Evolutionary conservation across 1,140 invertebrate genomes (phyloP).

Genomic region (Drosophila bocqueti): DNA sequence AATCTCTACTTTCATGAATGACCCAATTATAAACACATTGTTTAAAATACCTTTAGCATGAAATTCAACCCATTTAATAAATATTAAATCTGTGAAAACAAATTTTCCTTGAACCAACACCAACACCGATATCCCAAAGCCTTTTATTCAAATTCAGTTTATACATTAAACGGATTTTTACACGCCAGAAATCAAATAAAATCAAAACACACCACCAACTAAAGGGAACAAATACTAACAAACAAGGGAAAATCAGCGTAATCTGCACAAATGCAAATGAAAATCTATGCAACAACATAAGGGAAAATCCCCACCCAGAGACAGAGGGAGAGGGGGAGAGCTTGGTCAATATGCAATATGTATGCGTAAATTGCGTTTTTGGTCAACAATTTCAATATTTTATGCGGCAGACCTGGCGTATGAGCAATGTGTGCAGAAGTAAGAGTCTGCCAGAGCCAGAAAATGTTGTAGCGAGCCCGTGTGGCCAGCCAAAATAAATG

Average conservation of each 20-base stretch:
- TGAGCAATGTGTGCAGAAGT: constrained; percentile 32
- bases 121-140: neutral
- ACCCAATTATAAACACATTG: constrained; percentile 15
- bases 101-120: constrained; percentile 7
- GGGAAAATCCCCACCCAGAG: neutral
- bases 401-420: constrained; percentile 46
- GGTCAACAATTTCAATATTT: constrained; percentile 59
- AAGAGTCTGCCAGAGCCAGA: neutral
- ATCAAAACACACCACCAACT: constrained; percentile 7
- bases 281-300: constrained; percentile 31
- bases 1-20: neutral
- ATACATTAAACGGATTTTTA: constrained; percentile 1
- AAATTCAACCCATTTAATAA: constrained; percentile 30
- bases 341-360: constrained; percentile 39
- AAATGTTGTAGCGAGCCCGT: constrained; percentile 23
- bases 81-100: constrained; percentile 18
- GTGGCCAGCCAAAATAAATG: constrained; percentile 22
- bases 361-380: constrained; percentile 53
- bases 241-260: constrained; percentile 27
- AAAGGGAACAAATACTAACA: constrained; percentile 22
- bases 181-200: constrained; percentile 29
- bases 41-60: neutral
- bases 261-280: constrained; percentile 49
- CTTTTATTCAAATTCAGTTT: constrained; percentile 29
- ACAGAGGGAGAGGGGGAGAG: neutral